Evolutionary conservation across 2,888 invertebrate species (phyloP).

Genomic region (Plagiodera versicolora): DNA sequence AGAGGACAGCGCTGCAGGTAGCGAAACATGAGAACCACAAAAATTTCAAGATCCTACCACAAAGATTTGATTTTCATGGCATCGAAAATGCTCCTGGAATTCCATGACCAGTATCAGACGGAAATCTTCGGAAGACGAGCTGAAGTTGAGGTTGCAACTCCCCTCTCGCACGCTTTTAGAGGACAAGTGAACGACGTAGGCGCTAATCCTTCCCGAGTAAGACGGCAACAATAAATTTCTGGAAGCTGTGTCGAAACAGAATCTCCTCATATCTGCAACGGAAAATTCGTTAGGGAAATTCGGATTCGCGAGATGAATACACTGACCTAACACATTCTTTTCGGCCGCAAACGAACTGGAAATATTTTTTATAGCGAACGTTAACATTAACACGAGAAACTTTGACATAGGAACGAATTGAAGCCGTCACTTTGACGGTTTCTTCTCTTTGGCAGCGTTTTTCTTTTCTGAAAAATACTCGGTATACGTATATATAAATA

Average conservation of each 20-base stretch:
- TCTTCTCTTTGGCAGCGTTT: background rate
- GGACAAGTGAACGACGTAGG: constrained; percentile 15
- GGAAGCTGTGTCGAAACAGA: constrained; percentile 17
- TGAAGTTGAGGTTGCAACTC: background rate
- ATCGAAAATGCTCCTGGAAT: background rate
- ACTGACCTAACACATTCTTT: background rate
- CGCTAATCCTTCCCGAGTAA: constrained; percentile 11
- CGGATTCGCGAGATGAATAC: background rate
- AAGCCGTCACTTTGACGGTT: background rate
- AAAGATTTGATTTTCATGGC: background rate
- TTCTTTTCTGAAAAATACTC: background rate
- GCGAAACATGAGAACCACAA: too few species aligned
- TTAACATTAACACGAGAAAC: constrained; percentile 14
- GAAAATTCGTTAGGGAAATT: background rate
- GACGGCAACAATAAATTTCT: constrained; percentile 20
- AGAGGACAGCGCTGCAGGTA: too few species aligned
- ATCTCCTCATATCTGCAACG: constrained; percentile 23
- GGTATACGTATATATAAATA: background rate
- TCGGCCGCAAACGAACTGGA: background rate
- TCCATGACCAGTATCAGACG: background rate
- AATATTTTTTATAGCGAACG: constrained; percentile 9
- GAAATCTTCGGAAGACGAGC: background rate
- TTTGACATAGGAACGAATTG: constrained; percentile 1
- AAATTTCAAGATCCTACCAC: background rate
- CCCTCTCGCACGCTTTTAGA: constrained; percentile 3